phyloP scores from a whole-genome alignment of 2,888 invertebrate species.

The Flexamia atlantica region DNA sequence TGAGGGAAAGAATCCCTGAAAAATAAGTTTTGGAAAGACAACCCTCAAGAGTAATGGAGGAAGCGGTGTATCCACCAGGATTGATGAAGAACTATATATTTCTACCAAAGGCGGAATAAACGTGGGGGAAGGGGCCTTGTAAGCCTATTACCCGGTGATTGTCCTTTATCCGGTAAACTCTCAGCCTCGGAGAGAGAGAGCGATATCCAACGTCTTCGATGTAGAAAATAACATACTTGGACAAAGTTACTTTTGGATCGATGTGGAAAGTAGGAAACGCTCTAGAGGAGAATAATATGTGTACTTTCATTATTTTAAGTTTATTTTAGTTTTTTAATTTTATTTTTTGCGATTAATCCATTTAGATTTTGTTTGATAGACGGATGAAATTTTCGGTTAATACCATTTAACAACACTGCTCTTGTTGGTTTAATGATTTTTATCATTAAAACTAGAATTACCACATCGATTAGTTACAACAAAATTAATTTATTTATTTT shows the following conservation, averaged over 20 bases:
- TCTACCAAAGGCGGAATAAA: background rate
- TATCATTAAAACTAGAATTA: no score
- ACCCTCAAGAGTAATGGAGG: background rate
- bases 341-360: no score
- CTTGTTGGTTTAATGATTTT: no score
- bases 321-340: no score
- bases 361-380: no score
- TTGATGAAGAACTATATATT: background rate
- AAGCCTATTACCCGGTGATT: constrained; percentile 18
- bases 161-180: background rate
- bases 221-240: background rate
- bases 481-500: no score
- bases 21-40: background rate
- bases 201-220: background rate
- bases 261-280: background rate
- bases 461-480: no score
- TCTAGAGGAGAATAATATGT: no score
- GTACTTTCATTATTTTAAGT: no score
- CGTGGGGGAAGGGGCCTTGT: background rate
- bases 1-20: no score
- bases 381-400: no score
- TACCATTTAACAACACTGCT: no score
- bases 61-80: background rate
- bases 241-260: background rate
- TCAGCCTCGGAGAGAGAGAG: background rate